Base-by-base conservation (phyloP, 2,888 invertebrate genomes). In the Periphyllus acericola region DNA sequence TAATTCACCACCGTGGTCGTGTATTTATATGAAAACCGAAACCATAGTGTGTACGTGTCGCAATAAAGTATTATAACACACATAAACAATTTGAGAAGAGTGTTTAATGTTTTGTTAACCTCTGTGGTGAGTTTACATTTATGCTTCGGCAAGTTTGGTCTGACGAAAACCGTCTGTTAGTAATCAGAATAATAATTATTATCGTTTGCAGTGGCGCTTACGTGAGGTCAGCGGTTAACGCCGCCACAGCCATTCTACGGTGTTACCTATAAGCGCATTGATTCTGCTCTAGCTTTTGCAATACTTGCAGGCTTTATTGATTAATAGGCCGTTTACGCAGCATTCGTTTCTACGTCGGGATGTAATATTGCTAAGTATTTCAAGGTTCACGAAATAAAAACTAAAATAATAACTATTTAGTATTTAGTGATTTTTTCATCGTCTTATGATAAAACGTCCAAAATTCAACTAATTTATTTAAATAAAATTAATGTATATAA, bases 21-120 rank as follows among this genome's bases (percentile, higher is more conserved):
- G 75, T 76, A 84, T 84, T 84, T 84, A 84, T 84, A 76, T n/a
- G 25, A 75, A 75, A 83, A 83, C 60, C 55, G 11, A 60, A 40
- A 75, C 60, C 60, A 25, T 46, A 46, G 29, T 19, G 29, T 19
- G 17, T 1, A 29, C 0, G 32, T 84, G 84, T 66, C 46, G 84
- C 40, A 84, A 84, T 34, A 40, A 40, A 11, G 36, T 3, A 76
- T 5, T 34, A 40, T 14, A 75, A 40, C 21, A 84, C 17, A 25
- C 29, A 71, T 3, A 25, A 76, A 40, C 21, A 21, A 8, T 60
- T 32, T 66, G 4, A 60, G 34, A 34, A 34, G 55, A 40, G 36
- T 21, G 36, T 36, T 60, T 74, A 72, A 5, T 66, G 40, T 78
- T 78, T 78, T 66, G 6, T 21, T 85, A 78, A 78, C 52, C 52